Percentiles rank a stretch among this genome's conserved stretches.
phyloP scores from a whole-genome alignment of 2,113 vertebrate genomes.

The Alouatta palliata region DNA sequence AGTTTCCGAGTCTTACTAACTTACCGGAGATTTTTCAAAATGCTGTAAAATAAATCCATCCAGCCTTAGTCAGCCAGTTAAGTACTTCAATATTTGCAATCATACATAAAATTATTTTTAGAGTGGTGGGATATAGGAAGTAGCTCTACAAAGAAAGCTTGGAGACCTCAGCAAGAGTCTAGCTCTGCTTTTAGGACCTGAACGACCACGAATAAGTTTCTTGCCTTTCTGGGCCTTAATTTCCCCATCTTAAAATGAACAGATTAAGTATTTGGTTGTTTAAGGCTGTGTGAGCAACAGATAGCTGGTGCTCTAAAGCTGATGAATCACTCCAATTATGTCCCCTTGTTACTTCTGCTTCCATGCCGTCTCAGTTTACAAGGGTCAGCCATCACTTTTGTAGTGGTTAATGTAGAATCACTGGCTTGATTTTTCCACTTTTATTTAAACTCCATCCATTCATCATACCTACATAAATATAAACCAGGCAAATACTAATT shows the following conservation, averaged over 20 bases:
- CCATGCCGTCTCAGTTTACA: background rate
- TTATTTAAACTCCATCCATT: background rate
- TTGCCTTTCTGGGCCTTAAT: background rate
- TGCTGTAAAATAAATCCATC: constrained; percentile 12
- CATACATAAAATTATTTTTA: background rate
- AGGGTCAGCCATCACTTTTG: background rate
- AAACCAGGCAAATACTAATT: background rate
- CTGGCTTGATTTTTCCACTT: background rate
- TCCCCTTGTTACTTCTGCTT: background rate
- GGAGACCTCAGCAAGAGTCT: background rate
- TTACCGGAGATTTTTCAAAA: background rate
- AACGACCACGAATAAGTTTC: background rate
- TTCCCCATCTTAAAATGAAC: background rate
- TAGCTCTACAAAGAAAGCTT: background rate
- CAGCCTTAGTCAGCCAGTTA: background rate
- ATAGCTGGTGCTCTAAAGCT: background rate
- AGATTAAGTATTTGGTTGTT: background rate
- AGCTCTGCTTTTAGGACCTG: background rate
- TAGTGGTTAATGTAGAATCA: background rate
- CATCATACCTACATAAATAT: background rate
- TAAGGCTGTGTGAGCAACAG: background rate
- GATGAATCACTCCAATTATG: background rate
- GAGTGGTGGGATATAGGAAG: background rate
- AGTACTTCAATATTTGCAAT: background rate
- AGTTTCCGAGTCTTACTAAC: background rate